Evolutionary conservation across 2,113 vertebrate species (phyloP).

Genomic region (Octodon degus): DNA sequence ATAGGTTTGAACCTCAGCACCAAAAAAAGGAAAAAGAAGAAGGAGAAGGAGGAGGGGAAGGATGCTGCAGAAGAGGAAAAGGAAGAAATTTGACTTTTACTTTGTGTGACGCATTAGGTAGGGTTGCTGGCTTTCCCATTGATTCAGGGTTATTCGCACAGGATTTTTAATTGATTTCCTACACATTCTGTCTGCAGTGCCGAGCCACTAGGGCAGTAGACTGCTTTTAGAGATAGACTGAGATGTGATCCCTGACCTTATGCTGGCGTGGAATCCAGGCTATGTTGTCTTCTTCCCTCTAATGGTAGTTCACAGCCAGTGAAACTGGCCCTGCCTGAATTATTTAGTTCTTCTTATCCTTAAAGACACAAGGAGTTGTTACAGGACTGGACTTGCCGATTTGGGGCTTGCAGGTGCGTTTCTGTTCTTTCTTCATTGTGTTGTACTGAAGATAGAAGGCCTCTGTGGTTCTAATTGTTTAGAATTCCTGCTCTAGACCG

Average conservation of each 20-base stretch:
- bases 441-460: not conserved
- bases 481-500: not conserved
- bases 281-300: not conserved
- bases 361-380: not conserved
- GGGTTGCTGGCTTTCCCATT: not conserved
- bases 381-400: not conserved
- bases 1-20: not conserved
- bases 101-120: not conserved
- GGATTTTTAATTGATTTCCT: not conserved
- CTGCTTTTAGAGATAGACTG: not conserved
- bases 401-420: not conserved
- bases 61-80: not conserved
- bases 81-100: not conserved
- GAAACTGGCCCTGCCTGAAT: slow-evolving; percentile 64
- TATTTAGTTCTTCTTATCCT: slow-evolving; percentile 65
- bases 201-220: not conserved
- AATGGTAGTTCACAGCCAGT: slow-evolving; percentile 71
- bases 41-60: not conserved
- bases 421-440: slow-evolving; percentile 29
- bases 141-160: not conserved
- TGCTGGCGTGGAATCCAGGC: slow-evolving; percentile 14
- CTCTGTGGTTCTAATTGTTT: slow-evolving; percentile 26
- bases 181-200: not conserved
- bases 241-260: not conserved
- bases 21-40: not conserved